Base-by-base conservation (phyloP, 1,140 invertebrate species). In the Hyles vespertilio region DNA sequence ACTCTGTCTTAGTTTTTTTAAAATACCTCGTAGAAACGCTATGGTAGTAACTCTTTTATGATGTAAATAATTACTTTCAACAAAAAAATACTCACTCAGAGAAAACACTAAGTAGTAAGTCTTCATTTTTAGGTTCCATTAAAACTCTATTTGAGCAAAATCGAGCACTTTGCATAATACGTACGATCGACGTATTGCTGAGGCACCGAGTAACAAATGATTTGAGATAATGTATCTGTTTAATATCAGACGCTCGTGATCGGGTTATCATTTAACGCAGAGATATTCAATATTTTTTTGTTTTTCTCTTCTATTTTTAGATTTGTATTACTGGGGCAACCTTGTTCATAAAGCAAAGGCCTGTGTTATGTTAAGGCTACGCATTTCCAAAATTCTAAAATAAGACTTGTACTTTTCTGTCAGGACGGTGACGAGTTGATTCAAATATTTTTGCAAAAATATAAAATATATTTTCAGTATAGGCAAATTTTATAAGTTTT, bases 221-320 rank as follows among this genome's bases (percentile, higher is more conserved):
- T 51, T 22, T 51, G 22, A 32, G 50, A 51, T 51, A 51, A 51
- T n/a, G 11, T 44, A 54, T 54, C 52, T 44, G 34, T 54, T 54
- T 11, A 45, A 7, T 54, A 54, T 54, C 50, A 10, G 34, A 12
- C 8, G 52, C 36, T 54, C 52, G 52, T 54, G 52, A 54, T 34
- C 22, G 11, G 34, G 12, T 54, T 54, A 43, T 54, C 36, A 9
- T 40, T n/a, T 52, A 45, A 7, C 32, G 11, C 3, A 34, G 8
- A 12, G 5, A 32, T 44, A 12, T 54, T 12, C 4, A 51, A 4
- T 51, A 6, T 22, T 32, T 51, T 32, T 32, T 43, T 44, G 43
- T 36, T 43, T 32, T 43, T 11, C 5, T 34, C 36, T 9, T 52
- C 43, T 54, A 44, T 54, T 44, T 54, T 22, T 45, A 54, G 52